phyloP scores from a whole-genome alignment of 2,888 invertebrate species.

The Chrysotoxum bicinctum region DNA sequence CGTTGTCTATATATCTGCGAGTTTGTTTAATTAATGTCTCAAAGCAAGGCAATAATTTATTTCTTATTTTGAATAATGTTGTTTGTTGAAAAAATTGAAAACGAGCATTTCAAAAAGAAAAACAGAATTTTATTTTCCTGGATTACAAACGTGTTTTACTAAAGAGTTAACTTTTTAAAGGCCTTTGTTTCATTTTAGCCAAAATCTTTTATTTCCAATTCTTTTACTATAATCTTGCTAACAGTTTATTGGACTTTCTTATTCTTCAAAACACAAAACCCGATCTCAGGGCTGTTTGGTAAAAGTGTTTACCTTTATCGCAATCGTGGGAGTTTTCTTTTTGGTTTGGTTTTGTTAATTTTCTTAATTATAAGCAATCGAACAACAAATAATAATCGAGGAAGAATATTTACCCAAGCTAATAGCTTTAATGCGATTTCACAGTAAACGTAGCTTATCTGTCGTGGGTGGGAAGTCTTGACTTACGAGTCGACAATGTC shows the following conservation, averaged over 20 bases:
- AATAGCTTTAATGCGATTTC: slow-evolving; percentile 73
- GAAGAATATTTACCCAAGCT: slow-evolving; percentile 54
- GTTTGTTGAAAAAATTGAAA: too few species aligned
- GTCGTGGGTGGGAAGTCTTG: slow-evolving; percentile 52
- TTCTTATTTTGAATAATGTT: too few species aligned
- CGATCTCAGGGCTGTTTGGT: neutral
- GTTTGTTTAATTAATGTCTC: too few species aligned
- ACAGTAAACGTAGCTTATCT: slow-evolving; percentile 70
- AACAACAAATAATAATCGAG: slow-evolving; percentile 28
- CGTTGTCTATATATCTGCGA: too few species aligned
- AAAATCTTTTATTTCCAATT: neutral
- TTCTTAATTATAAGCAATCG: slow-evolving; percentile 57
- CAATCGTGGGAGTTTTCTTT: slow-evolving; percentile 25
- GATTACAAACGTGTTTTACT: too few species aligned
- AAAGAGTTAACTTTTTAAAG: too few species aligned
- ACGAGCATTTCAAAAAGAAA: too few species aligned
- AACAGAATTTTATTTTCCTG: too few species aligned
- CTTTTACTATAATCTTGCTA: neutral
- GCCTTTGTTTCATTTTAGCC: neutral
- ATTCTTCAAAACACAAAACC: neutral
- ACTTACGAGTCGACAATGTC: neutral
- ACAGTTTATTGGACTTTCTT: neutral
- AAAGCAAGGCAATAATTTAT: too few species aligned
- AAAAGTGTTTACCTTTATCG: slow-evolving; percentile 1
- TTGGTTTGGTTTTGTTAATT: slow-evolving; percentile 15